These are phyloP conservation scores for Catharus bicknelli DNA, from an alignment of 2,113 vertebrate species.

Conservation along the genomic window DNA sequence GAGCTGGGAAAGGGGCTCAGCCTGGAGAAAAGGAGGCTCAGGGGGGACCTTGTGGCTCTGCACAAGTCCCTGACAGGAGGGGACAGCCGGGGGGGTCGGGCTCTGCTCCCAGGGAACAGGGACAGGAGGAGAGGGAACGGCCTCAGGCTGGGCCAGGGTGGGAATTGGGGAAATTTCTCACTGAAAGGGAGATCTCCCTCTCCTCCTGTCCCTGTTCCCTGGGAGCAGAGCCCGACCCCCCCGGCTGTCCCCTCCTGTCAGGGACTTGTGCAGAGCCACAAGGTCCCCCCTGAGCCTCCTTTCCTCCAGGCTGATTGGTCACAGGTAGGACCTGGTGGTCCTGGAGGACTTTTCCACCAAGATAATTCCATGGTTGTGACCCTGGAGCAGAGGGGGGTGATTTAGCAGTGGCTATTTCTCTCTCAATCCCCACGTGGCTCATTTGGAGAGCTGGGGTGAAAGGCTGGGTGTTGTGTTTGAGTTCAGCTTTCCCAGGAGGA, in stretches of 20 bases:
- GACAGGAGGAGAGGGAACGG: too few relatives aligned
- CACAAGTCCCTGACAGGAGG: too few relatives aligned
- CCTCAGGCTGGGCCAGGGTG: too few relatives aligned
- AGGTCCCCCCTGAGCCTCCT: background rate
- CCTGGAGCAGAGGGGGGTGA: background rate
- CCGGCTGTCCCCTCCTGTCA: too few relatives aligned
- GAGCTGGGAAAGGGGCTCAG: background rate
- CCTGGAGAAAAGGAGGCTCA: background rate
- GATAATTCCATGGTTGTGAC: background rate
- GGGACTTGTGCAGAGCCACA: too few relatives aligned
- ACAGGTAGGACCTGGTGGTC: background rate
- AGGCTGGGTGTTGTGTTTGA: background rate
- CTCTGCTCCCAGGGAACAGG: too few relatives aligned
- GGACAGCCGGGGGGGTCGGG: too few relatives aligned
- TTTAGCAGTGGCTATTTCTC: fast-evolving
- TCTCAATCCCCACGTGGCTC: fast-evolving
- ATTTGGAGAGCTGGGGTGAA: background rate
- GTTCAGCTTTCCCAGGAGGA: background rate
- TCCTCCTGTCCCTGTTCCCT: too few relatives aligned
- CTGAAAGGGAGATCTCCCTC: too few relatives aligned
- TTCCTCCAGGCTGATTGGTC: background rate
- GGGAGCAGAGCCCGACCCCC: too few relatives aligned
- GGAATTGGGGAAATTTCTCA: too few relatives aligned
- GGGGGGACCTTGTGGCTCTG: too few relatives aligned
- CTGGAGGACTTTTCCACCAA: background rate